A percentile compares a stretch with the other conserved stretches of the same genome.
Conservation (phyloP, 1,140 invertebrate species). For the Brachionus manjavacas region DNA sequence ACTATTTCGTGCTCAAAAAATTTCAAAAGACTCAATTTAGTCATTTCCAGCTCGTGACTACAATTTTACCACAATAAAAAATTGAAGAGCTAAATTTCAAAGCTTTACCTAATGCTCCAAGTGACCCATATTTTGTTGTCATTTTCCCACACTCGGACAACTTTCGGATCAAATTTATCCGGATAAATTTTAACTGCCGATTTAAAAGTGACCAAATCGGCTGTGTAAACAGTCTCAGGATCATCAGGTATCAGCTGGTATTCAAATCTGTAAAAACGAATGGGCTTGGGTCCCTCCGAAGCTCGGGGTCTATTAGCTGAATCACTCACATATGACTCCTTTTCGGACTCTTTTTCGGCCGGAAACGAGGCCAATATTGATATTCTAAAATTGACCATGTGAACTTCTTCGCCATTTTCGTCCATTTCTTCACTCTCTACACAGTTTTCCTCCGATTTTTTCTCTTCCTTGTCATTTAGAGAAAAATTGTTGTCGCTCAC, state of each 20-base stretch:
- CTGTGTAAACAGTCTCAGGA: slow-evolving; percentile 47
- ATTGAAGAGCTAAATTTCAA: neutral
- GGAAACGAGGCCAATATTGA: slow-evolving; percentile 28
- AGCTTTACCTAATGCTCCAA: slow-evolving; percentile 52
- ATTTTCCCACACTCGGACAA: slow-evolving; percentile 54
- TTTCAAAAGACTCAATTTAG: slow-evolving; percentile 49
- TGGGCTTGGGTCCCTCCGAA: slow-evolving; percentile 32
- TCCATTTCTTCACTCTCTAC: neutral
- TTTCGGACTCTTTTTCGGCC: slow-evolving; percentile 20
- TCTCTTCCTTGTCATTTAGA: neutral
- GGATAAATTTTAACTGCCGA: slow-evolving; percentile 53
- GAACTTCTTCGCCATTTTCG: slow-evolving; percentile 1
- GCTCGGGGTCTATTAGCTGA: neutral
- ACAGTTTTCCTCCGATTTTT: neutral
- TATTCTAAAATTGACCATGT: neutral
- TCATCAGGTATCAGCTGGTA: slow-evolving; percentile 52
- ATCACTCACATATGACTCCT: neutral
- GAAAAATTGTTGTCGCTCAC: slow-evolving; percentile 27
- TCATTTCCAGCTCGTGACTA: slow-evolving; percentile 52
- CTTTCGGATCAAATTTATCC: slow-evolving; percentile 49
- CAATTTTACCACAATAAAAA: slow-evolving; percentile 28
- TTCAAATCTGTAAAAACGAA: slow-evolving; percentile 53
- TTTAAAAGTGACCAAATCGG: slow-evolving; percentile 53
- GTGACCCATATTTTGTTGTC: slow-evolving; percentile 54
- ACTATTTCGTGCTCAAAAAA: slow-evolving; percentile 52